A percentile compares a stretch with the other conserved stretches of the same genome.
Conservation (phyloP, 2,797 vertebrate species). For the Morelia viridis region DNA sequence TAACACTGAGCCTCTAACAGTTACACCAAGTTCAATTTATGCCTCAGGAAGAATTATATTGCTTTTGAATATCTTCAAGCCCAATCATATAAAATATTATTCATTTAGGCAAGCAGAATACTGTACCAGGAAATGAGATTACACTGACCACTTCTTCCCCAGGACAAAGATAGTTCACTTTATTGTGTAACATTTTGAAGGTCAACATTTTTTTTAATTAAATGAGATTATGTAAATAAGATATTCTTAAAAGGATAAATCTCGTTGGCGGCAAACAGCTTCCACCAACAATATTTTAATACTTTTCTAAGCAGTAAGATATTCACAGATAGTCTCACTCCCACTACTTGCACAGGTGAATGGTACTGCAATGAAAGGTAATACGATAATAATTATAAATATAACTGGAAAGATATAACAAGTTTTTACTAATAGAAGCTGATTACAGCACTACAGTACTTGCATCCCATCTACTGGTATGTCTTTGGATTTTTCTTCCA, state of each 20-base stretch:
- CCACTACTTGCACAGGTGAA: not conserved
- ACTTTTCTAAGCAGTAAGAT: not conserved
- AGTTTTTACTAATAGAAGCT: constrained; percentile 14
- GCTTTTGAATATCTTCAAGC: not conserved
- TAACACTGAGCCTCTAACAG: not conserved
- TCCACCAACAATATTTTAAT: not conserved
- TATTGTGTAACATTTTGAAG: not conserved
- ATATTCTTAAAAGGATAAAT: not conserved
- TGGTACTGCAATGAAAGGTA: not conserved
- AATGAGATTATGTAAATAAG: not conserved
- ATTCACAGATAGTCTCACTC: not conserved
- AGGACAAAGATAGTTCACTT: not conserved
- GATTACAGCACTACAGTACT: constrained; percentile 52
- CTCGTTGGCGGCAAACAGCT: not conserved
- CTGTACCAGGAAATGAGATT: not conserved
- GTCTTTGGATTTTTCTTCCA: constrained; percentile 36
- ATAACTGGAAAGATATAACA: not conserved
- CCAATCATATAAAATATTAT: not conserved
- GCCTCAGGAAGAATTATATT: not conserved
- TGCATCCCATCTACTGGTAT: constrained; percentile 34
- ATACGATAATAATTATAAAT: not conserved
- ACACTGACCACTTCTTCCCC: not conserved
- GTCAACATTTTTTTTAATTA: constrained; percentile 1
- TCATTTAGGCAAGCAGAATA: not conserved
- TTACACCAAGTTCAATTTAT: not conserved